Base-by-base conservation (phyloP, 1,140 invertebrate genomes). In the Rhopalosiphum padi region DNA sequence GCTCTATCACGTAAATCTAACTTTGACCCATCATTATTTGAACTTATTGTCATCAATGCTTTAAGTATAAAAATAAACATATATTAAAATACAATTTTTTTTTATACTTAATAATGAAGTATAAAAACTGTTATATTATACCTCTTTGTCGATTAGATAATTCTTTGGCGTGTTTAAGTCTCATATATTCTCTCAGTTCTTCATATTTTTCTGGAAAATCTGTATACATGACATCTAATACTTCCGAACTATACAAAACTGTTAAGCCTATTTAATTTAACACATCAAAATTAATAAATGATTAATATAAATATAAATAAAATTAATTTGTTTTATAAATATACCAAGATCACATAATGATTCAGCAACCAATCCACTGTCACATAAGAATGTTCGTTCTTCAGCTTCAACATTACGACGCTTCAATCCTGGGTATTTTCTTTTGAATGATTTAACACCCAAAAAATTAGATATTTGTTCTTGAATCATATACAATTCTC, bases 201-300 rank as follows among this genome's bases (percentile, higher is more conserved):
- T 99, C 98, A 95, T 99, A 99, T 95, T 99, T 99, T 88, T 98
- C 97, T 68, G 98, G 98, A 95, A 99, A 99, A 95, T 99, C 99
- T 90, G 97, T 97, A 94, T 97, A 97, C 98, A 99, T 99, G 55
- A 99, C 97, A 95, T 99, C 99, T 94, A 99, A 95, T 43, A 99
- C 98, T 95, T 99, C 98, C 51, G 98, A 97, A 94, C 98, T 98
- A 94, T 97, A 97, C 11, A 99, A 96, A 9, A 98, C 98, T 30
- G 98, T 99, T 93, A 99, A 96, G 94, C 98, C 98, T 97, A 85
- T 30, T 94, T 68, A 93, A 85, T 30, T 94, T 68, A 93, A 93
- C 9, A 90, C 23, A 94, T 41, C 15, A 43, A 94, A 91, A 37
- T 77, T 60, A 43, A 91, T 53, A 68, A 22, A 91, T 48, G 53